A percentile compares a stretch with the other conserved stretches of the same genome.
Evolutionary conservation across 2,797 vertebrate genomes (phyloP).

Genomic region (Semotilus atromaculatus): DNA sequence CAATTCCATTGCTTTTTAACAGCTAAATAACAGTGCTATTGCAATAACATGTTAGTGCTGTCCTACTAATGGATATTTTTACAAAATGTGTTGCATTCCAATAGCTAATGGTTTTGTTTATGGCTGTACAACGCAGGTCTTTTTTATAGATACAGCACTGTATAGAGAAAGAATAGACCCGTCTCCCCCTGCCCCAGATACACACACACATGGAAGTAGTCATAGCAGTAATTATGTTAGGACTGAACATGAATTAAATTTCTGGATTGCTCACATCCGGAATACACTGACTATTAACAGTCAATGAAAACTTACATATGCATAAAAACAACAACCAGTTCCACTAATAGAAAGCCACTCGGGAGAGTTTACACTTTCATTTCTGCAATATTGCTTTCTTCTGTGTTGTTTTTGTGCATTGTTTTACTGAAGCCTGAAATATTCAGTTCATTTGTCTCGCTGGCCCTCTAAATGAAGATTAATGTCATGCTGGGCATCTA

Average conservation of each 20-base stretch:
- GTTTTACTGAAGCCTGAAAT: constrained; percentile 34
- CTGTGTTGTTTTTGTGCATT: constrained; percentile 40
- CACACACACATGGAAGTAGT: constrained; percentile 50
- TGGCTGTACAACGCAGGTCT: constrained; percentile 59
- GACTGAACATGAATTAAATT: neutral
- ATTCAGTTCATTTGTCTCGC: constrained; percentile 63
- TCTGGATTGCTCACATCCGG: neutral
- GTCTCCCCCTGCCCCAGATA: constrained; percentile 52
- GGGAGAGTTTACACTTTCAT: constrained; percentile 37
- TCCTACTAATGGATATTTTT: constrained; percentile 61
- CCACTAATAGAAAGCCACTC: constrained; percentile 36
- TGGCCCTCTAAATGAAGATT: constrained; percentile 79
- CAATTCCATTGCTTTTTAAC: constrained; percentile 49
- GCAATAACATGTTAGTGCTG: constrained; percentile 66
- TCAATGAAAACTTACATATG: constrained; percentile 22
- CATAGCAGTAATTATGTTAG: neutral
- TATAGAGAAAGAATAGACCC: constrained; percentile 58
- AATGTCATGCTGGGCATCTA: constrained; percentile 59
- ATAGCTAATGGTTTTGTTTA: constrained; percentile 65
- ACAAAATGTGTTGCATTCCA: constrained; percentile 64
- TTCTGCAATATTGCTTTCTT: constrained; percentile 36
- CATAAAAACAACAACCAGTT: constrained; percentile 26
- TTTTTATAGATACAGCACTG: constrained; percentile 60
- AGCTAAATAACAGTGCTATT: constrained; percentile 46
- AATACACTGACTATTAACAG: constrained; percentile 15